Evolutionary conservation across 2,797 vertebrate species (phyloP), one percentile per base, ranked within the genome.

Genomic region (Aulostomus chinensis): DNA sequence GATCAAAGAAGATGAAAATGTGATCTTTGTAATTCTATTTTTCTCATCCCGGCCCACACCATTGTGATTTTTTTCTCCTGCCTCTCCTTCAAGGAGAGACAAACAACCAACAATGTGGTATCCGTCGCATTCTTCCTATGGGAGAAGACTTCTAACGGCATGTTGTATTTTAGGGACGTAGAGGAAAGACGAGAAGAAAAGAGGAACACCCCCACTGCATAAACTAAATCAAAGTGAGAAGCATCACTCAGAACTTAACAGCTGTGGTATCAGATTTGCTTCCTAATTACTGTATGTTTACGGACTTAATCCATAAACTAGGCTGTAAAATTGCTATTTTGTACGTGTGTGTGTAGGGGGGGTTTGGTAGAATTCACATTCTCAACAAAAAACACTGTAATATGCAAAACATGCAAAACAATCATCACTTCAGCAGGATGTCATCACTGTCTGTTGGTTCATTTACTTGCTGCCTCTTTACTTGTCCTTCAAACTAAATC

Each of bases 101-200:
- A 75, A 84, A 84, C 58, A 88, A 85, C 76, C 73, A 87, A 78
- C 84, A 87, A 81, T 79, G 80, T 81, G 73, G 79, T 81, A 84
- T 86, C 78, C 83, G 83, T 82, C 81, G 39, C 82, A 70, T 75
- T 73, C 61, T 56, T 86, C 86, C 78, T 83, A 64, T 71, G 78
- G 73, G 85, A 81, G 63, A 74, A 40, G 51, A 85, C 84, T 84
- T 87, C 73, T 82, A 68, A 84, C 51, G 33, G 80, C 80, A 81
- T 84, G 64, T 79, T 80, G 80, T 79, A 78, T 84, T n/a, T n/a
- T 73, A 77, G 16, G 68, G 64, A 76, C 59, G 46, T 56, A 72
- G 68, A 74, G 63, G 53, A 65, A 52, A 64, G 81, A 58, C 33
- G 54, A 80, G 61, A 61, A 64, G 49, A 80, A 65, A 65, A 58